Base-by-base conservation (phyloP, 1,140 invertebrate species). In the Fopius arisanus region DNA sequence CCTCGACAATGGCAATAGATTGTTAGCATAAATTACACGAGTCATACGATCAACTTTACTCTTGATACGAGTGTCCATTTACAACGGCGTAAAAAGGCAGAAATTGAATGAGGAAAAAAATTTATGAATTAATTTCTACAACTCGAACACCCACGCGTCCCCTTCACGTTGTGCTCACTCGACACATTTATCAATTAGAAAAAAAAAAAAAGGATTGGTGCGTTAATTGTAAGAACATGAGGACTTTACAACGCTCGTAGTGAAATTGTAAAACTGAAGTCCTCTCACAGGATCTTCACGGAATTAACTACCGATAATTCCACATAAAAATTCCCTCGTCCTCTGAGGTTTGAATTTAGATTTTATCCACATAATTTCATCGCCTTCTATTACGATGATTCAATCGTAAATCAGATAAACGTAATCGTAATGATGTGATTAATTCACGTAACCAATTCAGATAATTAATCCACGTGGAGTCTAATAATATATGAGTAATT, bases 1-100 rank as follows among this genome's bases (percentile, higher is more conserved):
- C 73, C 41, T 73, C 71, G 43, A n/a, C 43, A 76, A 76, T 67
- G 67, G 73, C 75, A 76, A 76, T 76, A 73, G 75, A 73, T 73
- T 54, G 67, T 68, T 31, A 48, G 75, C 69, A 76, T 76, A 43
- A 73, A 76, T 76, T 76, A 76, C 62, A 33, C 75, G 67, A 73
- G 59, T 76, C 75, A 76, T 70, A 73, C 67, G 33, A 65, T 31
- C 26, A 54, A 33, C 37, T 48, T 43, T 41, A 29, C 43, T 43
- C 41, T 54, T 54, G 28, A 66, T 69, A 73, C 23, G 72, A 70
- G 37, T 76, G 66, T 54, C 31, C 33, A 40, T 48, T 48, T 48
- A 21, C 31, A 40, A 51, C 23, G 33, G 54, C 33, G 43, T 26
- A 69, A 37, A 69, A n/a, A 54, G 43, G 43, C 33, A 29, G 21